Percentiles rank a stretch among this genome's conserved stretches.
Conservation (phyloP, 2,113 vertebrate species). For the Donacobius atricapilla region DNA sequence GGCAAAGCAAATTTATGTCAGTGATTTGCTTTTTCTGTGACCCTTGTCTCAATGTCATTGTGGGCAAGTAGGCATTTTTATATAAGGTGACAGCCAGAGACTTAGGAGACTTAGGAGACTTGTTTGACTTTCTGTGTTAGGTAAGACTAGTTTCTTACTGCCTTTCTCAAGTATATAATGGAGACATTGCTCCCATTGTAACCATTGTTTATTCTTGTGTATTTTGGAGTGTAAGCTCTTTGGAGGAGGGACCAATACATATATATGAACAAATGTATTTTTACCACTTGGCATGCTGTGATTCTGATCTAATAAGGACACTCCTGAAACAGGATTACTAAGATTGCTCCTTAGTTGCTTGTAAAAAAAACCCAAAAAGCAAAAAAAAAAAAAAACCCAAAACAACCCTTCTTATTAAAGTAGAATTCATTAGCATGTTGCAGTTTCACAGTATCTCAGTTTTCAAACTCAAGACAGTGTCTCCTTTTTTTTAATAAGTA, state of each 20-base stretch:
- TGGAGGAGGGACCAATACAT: neutral
- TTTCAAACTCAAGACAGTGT: neutral
- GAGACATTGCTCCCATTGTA: neutral
- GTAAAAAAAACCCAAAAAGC: neutral
- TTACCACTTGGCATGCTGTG: neutral
- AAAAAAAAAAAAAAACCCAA: too few species aligned
- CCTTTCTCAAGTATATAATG: neutral
- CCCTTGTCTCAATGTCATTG: neutral
- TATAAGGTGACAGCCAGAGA: neutral
- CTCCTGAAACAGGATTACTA: neutral
- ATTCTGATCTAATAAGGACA: neutral
- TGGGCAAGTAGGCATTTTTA: neutral
- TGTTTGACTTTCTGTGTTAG: neutral
- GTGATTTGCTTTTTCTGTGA: neutral
- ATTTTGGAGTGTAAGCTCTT: neutral
- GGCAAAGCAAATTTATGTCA: neutral
- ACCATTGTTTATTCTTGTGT: neutral
- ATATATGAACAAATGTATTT: neutral
- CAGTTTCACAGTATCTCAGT: neutral
- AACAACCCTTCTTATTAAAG: neutral
- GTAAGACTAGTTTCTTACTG: neutral
- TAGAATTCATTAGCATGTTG: neutral
- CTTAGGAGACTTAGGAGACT: accelerated
- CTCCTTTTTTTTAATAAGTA: neutral
- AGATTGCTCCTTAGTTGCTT: neutral